Evolutionary conservation across 1,140 invertebrate genomes (phyloP), one percentile per base, ranked within the genome.

Genomic region (Drosophila ercepeae): DNA sequence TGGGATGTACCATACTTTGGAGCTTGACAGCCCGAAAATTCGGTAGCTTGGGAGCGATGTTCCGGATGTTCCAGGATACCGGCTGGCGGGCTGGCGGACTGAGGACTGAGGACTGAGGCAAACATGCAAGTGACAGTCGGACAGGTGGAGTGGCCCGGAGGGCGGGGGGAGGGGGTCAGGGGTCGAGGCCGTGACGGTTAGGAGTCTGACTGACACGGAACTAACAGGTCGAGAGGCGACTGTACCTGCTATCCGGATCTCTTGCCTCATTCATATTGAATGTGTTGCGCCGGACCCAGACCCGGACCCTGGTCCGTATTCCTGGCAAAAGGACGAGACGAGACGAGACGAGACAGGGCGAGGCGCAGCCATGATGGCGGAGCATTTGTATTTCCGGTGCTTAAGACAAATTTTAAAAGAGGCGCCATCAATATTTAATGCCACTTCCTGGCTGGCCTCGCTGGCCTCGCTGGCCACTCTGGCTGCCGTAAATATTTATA

Each of bases 371-470:
- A 46, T 19, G 27, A 46, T 21, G 27, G 25, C 44, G 42, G 5
- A 59, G 75, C 70, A 75, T 81, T 75, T 84, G 81, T 86, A 86
- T 84, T 84, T 84, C 79, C 79, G 79, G 79, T 84, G 79, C 79
- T 84, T 84, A 84, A 84, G 79, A 84, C 79, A 84, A 84, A 84
- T 84, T 84, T 83, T 86, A 86, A 84, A 84, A 84, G 81, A 68
- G 79, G 58, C 76, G 61, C 72, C 64, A 84, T 84, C 57, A 84
- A 84, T 84, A 86, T 81, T 84, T 81, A 11, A 84, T 67, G 61
- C 53, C 76, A 52, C 76, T 86, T 81, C 69, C 69, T 84, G 83
- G 61, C 64, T 45, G 64, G n/a, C 60, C 39, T 51, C 70, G 75
- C 46, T 34, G 45, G 36, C 36, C 69, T 84, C 78, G 61, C 64